phyloP scores from a whole-genome alignment of 2,113 vertebrate genomes.

The Sinosuthora webbiana region DNA sequence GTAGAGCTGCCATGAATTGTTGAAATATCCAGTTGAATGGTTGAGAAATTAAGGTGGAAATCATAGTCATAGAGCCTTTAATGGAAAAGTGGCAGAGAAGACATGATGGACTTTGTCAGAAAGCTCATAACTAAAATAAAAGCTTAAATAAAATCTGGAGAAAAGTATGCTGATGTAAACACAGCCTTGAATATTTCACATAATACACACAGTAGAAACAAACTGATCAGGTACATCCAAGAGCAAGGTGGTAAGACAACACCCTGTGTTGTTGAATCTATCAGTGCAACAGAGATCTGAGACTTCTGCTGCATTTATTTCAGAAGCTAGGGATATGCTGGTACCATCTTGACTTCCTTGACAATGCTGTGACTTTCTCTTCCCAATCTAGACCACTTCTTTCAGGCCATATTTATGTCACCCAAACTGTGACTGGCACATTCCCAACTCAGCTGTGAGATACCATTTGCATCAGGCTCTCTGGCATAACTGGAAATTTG shows the following conservation, averaged over 20 bases:
- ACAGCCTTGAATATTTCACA: neutral
- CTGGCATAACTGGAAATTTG: neutral
- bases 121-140: neutral
- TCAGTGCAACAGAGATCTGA: neutral
- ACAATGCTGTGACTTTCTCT: neutral
- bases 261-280: neutral
- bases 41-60: neutral
- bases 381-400: neutral
- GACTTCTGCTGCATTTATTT: neutral
- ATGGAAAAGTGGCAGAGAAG: neutral
- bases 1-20: neutral
- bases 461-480: neutral
- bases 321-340: neutral
- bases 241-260: neutral
- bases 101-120: neutral
- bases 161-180: neutral
- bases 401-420: neutral
- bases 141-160: neutral
- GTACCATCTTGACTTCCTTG: neutral
- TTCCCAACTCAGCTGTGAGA: neutral
- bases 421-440: neutral
- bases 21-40: neutral
- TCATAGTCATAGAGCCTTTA: neutral
- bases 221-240: neutral
- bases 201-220: neutral